Conservation (phyloP, 37 sponge, comb jelly and placozoan species). For the Bolinopsis microptera region DNA sequence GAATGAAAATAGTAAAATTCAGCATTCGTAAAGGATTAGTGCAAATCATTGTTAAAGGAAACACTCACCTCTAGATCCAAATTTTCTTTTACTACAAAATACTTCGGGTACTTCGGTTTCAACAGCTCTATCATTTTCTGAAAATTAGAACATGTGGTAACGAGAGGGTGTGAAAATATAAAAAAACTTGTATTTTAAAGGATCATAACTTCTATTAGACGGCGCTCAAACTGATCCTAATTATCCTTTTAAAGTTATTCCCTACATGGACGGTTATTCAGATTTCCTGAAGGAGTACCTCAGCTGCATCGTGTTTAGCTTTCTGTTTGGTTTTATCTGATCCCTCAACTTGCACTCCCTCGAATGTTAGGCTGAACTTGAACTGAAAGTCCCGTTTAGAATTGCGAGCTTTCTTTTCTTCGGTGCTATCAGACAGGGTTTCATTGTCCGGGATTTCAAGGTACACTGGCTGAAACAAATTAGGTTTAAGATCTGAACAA, state of each 20-base stretch:
- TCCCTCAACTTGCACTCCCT: neutral
- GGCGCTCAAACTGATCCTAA: no score
- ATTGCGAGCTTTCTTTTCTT: neutral
- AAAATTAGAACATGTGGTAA: no score
- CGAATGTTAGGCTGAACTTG: neutral
- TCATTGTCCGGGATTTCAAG: neutral
- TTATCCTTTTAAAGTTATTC: no score
- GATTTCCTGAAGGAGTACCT: no score
- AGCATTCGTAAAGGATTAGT: neutral
- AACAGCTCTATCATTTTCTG: conserved; percentile 19
- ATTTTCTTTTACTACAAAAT: neutral
- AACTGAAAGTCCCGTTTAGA: neutral
- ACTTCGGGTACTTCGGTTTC: neutral
- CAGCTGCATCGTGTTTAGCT: conserved; percentile 36
- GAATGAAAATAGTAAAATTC: no score
- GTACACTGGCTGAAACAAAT: conserved; percentile 11
- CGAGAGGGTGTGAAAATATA: no score
- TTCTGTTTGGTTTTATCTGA: conserved; percentile 28
- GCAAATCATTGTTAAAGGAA: neutral
- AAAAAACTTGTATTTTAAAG: no score
- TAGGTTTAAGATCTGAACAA: no score
- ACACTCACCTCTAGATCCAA: neutral
- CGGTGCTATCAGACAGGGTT: neutral
- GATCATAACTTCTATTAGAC: no score
- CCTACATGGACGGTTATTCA: no score